Conservation (phyloP, 2,797 vertebrate genomes). For the Alosa sapidissima region DNA sequence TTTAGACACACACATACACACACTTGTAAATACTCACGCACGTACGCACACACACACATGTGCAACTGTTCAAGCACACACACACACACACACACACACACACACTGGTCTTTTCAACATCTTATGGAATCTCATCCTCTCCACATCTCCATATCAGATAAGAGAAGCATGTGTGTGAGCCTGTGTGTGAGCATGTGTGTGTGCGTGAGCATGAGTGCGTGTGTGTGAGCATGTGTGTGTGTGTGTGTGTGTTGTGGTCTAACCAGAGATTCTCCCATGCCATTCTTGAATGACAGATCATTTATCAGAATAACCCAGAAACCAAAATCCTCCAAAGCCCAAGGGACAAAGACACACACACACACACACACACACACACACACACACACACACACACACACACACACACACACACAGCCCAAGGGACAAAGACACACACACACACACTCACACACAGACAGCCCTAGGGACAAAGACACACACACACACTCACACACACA, state of each 20-base stretch:
- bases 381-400: constrained; percentile 15
- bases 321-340: background rate
- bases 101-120: background rate
- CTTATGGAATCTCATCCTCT: constrained; percentile 48
- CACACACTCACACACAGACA: constrained; percentile 2
- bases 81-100: background rate
- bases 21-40: background rate
- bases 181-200: background rate
- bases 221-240: background rate
- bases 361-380: constrained; percentile 1
- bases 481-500: background rate
- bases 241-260: background rate
- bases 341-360: background rate
- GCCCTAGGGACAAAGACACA: background rate
- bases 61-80: background rate
- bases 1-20: constrained; percentile 18
- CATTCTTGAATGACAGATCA: constrained; percentile 25
- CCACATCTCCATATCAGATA: constrained; percentile 28
- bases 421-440: background rate
- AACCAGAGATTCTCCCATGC: constrained; percentile 4
- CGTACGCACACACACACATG: background rate
- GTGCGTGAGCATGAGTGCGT: background rate
- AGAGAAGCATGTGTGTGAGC: background rate
- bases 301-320: constrained; percentile 11
- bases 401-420: background rate